phyloP scores from a whole-genome alignment of 2,797 vertebrate genomes.

The Danio aesculapii region DNA sequence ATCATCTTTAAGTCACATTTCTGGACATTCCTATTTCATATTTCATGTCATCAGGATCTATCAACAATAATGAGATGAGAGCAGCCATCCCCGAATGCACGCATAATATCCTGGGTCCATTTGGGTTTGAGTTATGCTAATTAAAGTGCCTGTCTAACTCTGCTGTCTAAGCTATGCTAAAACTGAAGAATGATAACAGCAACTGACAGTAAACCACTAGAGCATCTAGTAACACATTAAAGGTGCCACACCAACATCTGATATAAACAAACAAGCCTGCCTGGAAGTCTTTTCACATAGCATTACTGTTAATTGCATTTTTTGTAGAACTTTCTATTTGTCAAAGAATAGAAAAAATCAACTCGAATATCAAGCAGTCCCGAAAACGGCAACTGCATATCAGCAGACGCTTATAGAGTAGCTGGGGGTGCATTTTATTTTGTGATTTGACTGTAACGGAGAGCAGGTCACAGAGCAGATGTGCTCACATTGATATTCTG shows the following conservation, averaged over 20 bases:
- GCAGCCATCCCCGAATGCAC: not conserved
- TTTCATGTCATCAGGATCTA: slow-evolving; percentile 2
- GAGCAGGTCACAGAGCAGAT: not conserved
- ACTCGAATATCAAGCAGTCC: not conserved
- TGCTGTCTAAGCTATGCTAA: not conserved
- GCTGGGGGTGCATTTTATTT: not conserved
- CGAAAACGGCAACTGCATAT: not conserved
- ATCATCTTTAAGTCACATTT: slow-evolving; percentile 61
- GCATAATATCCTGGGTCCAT: slow-evolving; percentile 19
- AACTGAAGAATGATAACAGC: not conserved
- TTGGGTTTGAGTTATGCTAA: slow-evolving; percentile 8
- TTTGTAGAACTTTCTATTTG: too few species aligned
- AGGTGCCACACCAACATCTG: not conserved
- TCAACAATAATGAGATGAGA: not conserved
- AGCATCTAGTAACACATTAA: not conserved
- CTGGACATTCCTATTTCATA: slow-evolving; percentile 24
- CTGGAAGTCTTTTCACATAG: too few species aligned
- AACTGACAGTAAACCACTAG: not conserved
- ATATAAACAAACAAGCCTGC: slow-evolving; percentile 8
- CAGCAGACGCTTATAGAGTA: not conserved
- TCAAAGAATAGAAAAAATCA: too few species aligned
- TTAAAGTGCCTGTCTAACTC: not conserved
- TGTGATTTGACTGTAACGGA: not conserved
- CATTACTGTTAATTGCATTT: too few species aligned
- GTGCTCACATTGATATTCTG: not conserved